Evolutionary conservation across 2,113 vertebrate genomes (phyloP).

Genomic region (Lasiurus borealis): DNA sequence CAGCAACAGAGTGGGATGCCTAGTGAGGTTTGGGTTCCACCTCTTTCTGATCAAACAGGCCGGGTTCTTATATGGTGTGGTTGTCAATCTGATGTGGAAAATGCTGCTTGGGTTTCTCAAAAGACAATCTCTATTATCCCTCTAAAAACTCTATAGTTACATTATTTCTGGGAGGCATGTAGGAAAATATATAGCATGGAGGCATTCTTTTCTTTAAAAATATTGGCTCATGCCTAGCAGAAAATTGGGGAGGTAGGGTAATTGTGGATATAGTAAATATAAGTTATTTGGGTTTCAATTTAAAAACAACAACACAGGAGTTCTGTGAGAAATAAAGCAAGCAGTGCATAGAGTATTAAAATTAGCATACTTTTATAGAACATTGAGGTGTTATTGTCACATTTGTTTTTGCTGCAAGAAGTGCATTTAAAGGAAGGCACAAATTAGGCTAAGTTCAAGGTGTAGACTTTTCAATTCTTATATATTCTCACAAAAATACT

Average conservation of each 20-base stretch:
- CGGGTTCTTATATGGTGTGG: neutral
- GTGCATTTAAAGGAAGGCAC: conserved; percentile 74
- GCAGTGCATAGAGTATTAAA: conserved; percentile 17
- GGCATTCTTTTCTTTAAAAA: conserved; percentile 64
- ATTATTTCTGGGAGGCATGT: conserved; percentile 48
- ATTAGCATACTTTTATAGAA: conserved; percentile 52
- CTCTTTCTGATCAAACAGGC: neutral
- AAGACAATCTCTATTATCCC: neutral
- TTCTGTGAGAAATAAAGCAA: conserved; percentile 69
- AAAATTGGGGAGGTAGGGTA: conserved; percentile 45
- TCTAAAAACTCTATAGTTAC: conserved; percentile 55
- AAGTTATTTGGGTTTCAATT: conserved; percentile 65
- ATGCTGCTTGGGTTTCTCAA: neutral
- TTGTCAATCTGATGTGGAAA: neutral
- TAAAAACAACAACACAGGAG: conserved; percentile 57
- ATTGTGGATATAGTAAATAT: neutral
- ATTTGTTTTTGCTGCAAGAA: conserved; percentile 58
- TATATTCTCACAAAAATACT: conserved; percentile 64
- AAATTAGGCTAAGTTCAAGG: conserved; percentile 62
- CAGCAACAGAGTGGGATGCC: neutral
- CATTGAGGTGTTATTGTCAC: conserved; percentile 57
- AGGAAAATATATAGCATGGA: neutral
- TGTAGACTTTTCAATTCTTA: conserved; percentile 61
- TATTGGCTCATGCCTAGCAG: conserved; percentile 61
- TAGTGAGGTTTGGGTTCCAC: neutral